Percentiles rank a stretch among this genome's conserved stretches.
These are phyloP conservation scores for Helarctos malayanus DNA, from an alignment of 2,797 vertebrate species.

Conservation along the genomic window DNA sequence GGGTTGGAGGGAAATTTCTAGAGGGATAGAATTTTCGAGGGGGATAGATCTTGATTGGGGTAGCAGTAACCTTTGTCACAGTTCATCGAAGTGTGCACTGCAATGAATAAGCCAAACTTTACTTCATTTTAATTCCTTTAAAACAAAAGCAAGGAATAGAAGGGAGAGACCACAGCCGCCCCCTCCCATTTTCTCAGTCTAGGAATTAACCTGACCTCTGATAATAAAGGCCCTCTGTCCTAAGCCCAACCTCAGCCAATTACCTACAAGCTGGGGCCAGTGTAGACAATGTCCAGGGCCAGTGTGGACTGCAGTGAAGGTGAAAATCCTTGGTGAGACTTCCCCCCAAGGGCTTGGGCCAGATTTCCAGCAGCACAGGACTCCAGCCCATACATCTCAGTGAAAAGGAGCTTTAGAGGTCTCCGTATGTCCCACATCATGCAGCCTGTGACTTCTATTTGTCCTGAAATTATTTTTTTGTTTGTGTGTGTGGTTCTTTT, in stretches of 20 bases:
- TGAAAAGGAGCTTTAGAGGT: not conserved
- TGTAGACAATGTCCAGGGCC: not conserved
- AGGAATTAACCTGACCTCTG: not conserved
- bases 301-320: not conserved
- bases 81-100: not conserved
- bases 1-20: not conserved
- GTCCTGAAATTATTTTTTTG: not conserved
- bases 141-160: not conserved
- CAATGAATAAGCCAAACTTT: not conserved
- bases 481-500: not conserved
- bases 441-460: not conserved
- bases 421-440: not conserved
- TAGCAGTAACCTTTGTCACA: slow-evolving; percentile 2
- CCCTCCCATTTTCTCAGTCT: not conserved
- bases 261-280: not conserved
- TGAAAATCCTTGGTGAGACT: not conserved
- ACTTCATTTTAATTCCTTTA: slow-evolving; percentile 5
- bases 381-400: not conserved
- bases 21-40: not conserved
- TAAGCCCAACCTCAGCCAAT: not conserved
- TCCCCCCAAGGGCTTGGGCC: not conserved
- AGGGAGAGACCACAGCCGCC: not conserved
- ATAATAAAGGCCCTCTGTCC: not conserved
- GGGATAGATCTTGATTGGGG: not conserved
- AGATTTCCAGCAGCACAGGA: not conserved